phyloP scores from a whole-genome alignment of 2,888 invertebrate species.

The Gymnocheta viridis region DNA sequence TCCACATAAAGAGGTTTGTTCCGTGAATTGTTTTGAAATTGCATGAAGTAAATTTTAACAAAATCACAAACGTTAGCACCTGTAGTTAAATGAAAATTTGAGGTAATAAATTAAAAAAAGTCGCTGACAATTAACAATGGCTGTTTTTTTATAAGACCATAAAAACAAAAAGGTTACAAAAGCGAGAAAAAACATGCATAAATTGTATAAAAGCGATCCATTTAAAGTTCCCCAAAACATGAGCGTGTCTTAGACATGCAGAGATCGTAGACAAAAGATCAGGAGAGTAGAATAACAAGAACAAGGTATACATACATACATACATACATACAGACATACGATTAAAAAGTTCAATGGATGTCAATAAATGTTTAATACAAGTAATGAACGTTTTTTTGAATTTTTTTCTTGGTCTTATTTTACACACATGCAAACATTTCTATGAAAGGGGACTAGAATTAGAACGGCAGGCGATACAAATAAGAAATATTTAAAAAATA shows the following conservation, averaged over 20 bases:
- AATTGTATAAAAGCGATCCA: slow-evolving; percentile 12
- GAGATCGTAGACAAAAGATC: background rate
- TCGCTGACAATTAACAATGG: slow-evolving; percentile 13
- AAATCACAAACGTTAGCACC: slow-evolving; percentile 34
- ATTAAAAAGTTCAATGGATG: slow-evolving; percentile 46
- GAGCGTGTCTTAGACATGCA: background rate
- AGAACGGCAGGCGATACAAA: background rate
- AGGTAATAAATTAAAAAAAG: slow-evolving; percentile 47
- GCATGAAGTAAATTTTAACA: background rate
- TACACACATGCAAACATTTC: slow-evolving; percentile 12
- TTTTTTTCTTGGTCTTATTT: background rate
- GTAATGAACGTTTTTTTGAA: background rate
- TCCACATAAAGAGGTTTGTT: background rate
- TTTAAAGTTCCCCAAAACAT: background rate
- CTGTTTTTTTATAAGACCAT: slow-evolving; percentile 43
- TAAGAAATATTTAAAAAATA: background rate
- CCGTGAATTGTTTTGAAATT: background rate
- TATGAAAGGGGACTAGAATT: background rate
- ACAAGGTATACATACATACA: too few relatives aligned
- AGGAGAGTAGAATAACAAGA: background rate
- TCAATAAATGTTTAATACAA: too few relatives aligned
- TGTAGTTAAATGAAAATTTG: slow-evolving; percentile 22
- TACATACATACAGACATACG: slow-evolving; percentile 12
- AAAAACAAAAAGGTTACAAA: slow-evolving; percentile 46
- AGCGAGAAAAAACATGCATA: background rate